phyloP scores from a whole-genome alignment of 2,888 invertebrate species.

The Tridacna crocea region DNA sequence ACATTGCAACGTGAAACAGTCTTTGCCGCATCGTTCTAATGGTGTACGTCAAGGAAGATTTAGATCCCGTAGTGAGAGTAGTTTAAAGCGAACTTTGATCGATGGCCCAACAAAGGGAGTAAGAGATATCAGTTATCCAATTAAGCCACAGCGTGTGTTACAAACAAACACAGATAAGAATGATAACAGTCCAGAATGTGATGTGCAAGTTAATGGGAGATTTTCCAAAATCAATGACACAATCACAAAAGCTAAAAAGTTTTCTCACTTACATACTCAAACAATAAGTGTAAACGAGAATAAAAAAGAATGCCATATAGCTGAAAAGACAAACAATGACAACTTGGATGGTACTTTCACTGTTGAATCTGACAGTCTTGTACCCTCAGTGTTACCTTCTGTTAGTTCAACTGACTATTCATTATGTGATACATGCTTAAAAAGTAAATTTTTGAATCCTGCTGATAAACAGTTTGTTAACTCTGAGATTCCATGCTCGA shows the following conservation, averaged over 20 bases:
- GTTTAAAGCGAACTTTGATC: neutral
- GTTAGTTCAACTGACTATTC: slow-evolving; percentile 8
- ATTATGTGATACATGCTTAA: too few species aligned
- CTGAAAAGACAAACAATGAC: neutral
- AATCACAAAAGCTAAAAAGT: slow-evolving; percentile 59
- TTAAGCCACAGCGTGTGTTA: slow-evolving; percentile 9
- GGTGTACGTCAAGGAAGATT: neutral
- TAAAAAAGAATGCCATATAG: neutral
- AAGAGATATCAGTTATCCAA: neutral
- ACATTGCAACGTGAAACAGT: neutral
- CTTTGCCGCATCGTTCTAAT: neutral
- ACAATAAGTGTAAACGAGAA: neutral
- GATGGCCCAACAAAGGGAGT: too few species aligned
- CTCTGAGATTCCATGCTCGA: neutral
- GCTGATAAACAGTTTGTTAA: neutral
- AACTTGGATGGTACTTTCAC: slow-evolving; percentile 54
- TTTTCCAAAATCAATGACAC: slow-evolving; percentile 60
- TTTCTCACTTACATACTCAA: slow-evolving; percentile 41
- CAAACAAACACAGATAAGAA: slow-evolving; percentile 13
- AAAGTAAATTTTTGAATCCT: too few species aligned
- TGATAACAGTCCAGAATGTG: slow-evolving; percentile 37
- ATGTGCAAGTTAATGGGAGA: slow-evolving; percentile 32
- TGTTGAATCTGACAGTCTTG: slow-evolving; percentile 31
- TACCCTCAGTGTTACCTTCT: slow-evolving; percentile 34
- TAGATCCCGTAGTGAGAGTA: slow-evolving; percentile 5